phyloP scores from a whole-genome alignment of 2,113 vertebrate species.

The Euleptes europaea region DNA sequence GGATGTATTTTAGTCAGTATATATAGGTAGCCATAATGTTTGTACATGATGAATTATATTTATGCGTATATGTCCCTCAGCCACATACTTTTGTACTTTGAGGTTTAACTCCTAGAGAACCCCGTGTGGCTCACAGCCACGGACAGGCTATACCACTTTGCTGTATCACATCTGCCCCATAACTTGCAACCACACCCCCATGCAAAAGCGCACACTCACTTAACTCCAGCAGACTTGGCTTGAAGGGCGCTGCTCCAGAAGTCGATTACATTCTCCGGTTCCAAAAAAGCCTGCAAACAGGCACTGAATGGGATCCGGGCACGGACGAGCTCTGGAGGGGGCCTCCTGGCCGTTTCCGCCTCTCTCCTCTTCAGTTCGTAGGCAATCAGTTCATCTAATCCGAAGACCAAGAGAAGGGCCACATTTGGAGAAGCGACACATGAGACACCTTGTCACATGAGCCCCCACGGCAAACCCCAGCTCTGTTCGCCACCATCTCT shows the following conservation, averaged over 20 bases:
- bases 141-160: not conserved
- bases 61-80: no score
- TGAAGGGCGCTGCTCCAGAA: constrained; percentile 99
- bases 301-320: constrained; percentile 93
- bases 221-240: constrained; percentile 95
- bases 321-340: constrained; percentile 87
- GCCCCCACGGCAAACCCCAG: not conserved
- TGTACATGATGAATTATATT: no score
- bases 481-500: not conserved
- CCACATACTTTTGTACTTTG: no score
- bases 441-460: no score
- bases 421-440: not conserved
- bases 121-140: not conserved
- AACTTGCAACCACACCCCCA: not conserved
- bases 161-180: not conserved
- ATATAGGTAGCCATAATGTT: no score
- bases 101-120: no score
- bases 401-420: constrained; percentile 16
- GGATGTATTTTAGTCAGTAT: no score
- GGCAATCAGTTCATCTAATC: constrained; percentile 90
- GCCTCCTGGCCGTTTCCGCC: constrained; percentile 85
- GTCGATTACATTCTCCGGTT: constrained; percentile 92
- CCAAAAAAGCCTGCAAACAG: constrained; percentile 94
- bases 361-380: constrained; percentile 89
- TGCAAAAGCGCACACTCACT: constrained; percentile 77